Evolutionary conservation across 2,113 vertebrate species (phyloP).

Genomic region (Tretioscincus oriximinensis): DNA sequence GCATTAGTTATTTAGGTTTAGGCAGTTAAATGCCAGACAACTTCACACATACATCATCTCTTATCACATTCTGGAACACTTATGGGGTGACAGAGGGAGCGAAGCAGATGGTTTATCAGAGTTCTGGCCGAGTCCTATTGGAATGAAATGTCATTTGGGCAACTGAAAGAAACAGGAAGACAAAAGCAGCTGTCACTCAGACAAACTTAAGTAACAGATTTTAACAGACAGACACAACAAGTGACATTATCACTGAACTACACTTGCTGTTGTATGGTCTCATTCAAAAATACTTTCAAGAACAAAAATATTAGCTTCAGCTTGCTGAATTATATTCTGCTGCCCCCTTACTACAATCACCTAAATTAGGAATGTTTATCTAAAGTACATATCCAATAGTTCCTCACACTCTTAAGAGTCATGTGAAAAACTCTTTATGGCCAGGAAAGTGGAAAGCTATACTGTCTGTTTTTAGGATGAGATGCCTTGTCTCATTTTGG

Average conservation of each 20-base stretch:
- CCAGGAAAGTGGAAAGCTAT: no score
- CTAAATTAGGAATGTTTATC: neutral
- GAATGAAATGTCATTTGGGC: conserved; percentile 5
- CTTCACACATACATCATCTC: neutral
- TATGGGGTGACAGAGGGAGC: neutral
- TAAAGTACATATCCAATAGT: neutral
- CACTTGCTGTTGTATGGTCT: neutral
- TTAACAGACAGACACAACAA: neutral
- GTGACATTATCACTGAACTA: conserved; percentile 1
- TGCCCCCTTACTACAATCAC: neutral
- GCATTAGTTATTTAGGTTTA: neutral
- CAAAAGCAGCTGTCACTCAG: conserved; percentile 10
- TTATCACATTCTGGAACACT: neutral
- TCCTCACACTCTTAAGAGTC: neutral
- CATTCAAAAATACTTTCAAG: neutral
- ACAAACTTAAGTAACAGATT: neutral
- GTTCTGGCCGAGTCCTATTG: neutral
- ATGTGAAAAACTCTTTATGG: neutral
- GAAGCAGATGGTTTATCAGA: neutral
- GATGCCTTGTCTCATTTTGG: no score
- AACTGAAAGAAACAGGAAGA: neutral
- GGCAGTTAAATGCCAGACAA: neutral
- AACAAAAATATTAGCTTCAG: neutral
- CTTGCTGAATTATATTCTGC: neutral
- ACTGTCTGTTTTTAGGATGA: no score